A percentile compares a stretch with the other conserved stretches of the same genome.
These are phyloP conservation scores for Parasteatoda tepidariorum DNA, from an alignment of 1,140 invertebrate genomes.

Conservation along the genomic window DNA sequence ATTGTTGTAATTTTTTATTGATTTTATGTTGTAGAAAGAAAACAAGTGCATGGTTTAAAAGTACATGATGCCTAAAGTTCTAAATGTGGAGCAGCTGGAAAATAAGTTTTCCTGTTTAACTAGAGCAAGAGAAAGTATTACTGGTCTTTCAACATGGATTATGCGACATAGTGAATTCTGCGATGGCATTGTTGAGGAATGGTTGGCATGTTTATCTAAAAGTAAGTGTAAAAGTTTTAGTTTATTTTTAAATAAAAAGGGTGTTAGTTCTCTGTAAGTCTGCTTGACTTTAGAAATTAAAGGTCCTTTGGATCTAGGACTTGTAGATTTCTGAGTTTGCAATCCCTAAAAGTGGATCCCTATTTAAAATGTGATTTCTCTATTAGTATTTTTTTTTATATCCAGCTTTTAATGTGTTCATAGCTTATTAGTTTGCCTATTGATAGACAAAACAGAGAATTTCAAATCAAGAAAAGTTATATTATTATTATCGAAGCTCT, in stretches of 20 bases:
- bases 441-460: too few relatives aligned
- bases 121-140: slow-evolving; percentile 42
- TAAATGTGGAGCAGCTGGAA: slow-evolving; percentile 28
- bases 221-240: neutral
- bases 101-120: slow-evolving; percentile 30
- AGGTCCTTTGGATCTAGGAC: neutral
- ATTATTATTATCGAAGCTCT: too few relatives aligned
- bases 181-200: slow-evolving; percentile 30
- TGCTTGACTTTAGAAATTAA: neutral
- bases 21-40: too few relatives aligned
- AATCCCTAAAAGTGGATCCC: neutral
- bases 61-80: slow-evolving; percentile 26
- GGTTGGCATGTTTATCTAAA: slow-evolving; percentile 17
- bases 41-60: neutral
- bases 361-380: neutral
- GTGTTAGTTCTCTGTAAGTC: neutral
- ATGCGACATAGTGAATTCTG: slow-evolving; percentile 15
- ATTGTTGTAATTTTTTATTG: too few relatives aligned
- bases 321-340: neutral
- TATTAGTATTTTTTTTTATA: neutral
- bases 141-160: slow-evolving; percentile 25
- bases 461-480: too few relatives aligned
- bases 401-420: neutral
- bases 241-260: neutral
- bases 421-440: too few relatives aligned